Percentiles rank a stretch among this genome's conserved stretches.
Conservation (phyloP, 2,888 invertebrate genomes). For the Andrena praecox region DNA sequence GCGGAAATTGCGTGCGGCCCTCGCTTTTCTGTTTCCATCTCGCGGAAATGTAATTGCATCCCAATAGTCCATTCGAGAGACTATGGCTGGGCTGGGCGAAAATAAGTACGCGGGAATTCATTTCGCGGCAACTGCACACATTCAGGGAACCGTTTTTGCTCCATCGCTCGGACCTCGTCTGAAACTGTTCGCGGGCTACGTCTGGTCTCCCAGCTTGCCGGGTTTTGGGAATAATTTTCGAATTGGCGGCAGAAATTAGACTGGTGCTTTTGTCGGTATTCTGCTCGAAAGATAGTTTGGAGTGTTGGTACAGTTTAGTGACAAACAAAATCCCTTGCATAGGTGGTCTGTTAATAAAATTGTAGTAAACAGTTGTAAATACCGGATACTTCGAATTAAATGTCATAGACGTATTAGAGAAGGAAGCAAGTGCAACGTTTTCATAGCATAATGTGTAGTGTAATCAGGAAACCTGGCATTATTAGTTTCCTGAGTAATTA, state of each 20-base stretch:
- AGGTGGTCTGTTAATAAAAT: no score
- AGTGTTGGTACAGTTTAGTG: no score
- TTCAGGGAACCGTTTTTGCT: background rate
- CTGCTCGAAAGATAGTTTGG: no score
- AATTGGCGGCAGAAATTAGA: background rate
- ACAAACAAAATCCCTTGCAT: no score
- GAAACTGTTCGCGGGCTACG: background rate
- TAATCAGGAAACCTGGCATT: background rate
- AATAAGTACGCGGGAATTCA: constrained; percentile 40
- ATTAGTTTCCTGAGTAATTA: background rate
- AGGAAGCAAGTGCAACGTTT: background rate
- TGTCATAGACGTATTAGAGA: background rate
- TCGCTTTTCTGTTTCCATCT: constrained; percentile 24
- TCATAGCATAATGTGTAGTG: background rate
- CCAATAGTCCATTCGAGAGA: constrained; percentile 26
- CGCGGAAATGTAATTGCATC: constrained; percentile 45
- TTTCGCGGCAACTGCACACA: constrained; percentile 9
- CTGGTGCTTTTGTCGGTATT: no score
- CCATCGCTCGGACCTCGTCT: background rate
- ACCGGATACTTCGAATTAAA: no score
- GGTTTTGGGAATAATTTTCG: background rate
- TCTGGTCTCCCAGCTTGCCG: background rate
- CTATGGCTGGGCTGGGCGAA: background rate
- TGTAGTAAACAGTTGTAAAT: no score
- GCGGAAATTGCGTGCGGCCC: constrained; percentile 49